Evolutionary conservation across 2,797 vertebrate genomes (phyloP).

Genomic region (Alauda arvensis): DNA sequence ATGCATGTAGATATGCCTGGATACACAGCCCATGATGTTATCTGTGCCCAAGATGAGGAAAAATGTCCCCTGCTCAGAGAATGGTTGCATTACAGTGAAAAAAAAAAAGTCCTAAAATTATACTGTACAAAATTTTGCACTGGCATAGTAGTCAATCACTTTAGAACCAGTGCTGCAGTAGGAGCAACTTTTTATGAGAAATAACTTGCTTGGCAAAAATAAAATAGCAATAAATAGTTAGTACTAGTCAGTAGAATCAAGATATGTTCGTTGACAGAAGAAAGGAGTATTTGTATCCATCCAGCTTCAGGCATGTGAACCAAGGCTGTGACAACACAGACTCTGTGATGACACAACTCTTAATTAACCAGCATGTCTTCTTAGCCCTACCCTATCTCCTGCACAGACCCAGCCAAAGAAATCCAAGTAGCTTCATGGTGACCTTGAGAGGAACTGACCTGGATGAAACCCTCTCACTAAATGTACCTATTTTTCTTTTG

Average conservation of each 20-base stretch:
- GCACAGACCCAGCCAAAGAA: not conserved
- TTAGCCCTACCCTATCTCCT: not conserved
- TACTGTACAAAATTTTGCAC: not conserved
- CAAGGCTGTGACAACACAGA: not conserved
- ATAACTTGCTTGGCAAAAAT: not conserved
- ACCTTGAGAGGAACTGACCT: not conserved
- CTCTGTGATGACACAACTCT: not conserved
- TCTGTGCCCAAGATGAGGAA: not conserved
- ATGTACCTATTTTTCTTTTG: rapidly evolving
- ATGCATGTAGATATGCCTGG: not conserved
- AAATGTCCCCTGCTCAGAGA: not conserved
- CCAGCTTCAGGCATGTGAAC: not conserved
- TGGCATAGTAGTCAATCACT: not conserved
- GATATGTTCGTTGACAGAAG: not conserved
- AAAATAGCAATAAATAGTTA: not conserved
- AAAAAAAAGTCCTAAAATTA: not conserved
- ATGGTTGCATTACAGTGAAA: not conserved
- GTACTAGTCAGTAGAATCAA: not conserved
- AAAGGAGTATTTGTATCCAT: not conserved
- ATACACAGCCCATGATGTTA: not conserved
- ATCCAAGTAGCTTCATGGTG: not conserved
- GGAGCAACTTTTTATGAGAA: not conserved
- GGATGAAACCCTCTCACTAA: not conserved
- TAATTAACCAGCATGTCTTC: not conserved
- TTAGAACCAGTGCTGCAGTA: not conserved